Evolutionary conservation across 1,140 invertebrate genomes (phyloP).

Genomic region (Drosophila ohnishii): DNA sequence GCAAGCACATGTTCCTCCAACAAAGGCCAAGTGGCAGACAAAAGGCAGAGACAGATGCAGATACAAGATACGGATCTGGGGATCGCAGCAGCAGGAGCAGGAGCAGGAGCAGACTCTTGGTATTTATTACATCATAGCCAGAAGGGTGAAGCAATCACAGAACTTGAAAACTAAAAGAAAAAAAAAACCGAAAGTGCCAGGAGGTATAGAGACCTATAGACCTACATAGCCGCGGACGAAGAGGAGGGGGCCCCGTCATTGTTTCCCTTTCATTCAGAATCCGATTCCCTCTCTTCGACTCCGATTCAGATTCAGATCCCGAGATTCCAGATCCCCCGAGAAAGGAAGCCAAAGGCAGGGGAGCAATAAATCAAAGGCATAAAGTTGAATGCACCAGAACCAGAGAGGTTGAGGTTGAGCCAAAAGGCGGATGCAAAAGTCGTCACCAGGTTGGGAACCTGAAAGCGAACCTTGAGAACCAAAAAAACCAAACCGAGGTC

Average conservation of each 20-base stretch:
- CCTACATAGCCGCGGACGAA: slow-evolving; percentile 64
- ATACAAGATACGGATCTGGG: slow-evolving; percentile 51
- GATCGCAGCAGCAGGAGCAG: slow-evolving; percentile 25
- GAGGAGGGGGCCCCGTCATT: slow-evolving; percentile 39
- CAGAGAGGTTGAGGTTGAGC: slow-evolving; percentile 31
- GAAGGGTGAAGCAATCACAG: slow-evolving; percentile 61
- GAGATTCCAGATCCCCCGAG: slow-evolving; percentile 39
- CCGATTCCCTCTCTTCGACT: slow-evolving; percentile 4
- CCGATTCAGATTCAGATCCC: slow-evolving; percentile 21
- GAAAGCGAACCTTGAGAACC: slow-evolving; percentile 61
- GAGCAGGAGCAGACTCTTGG: slow-evolving; percentile 9
- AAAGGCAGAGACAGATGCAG: slow-evolving; percentile 26
- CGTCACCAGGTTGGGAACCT: slow-evolving; percentile 69
- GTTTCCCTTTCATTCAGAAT: slow-evolving; percentile 76
- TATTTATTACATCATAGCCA: slow-evolving; percentile 76
- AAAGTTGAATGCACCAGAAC: slow-evolving; percentile 79
- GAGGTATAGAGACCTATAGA: slow-evolving; percentile 71
- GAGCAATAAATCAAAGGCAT: slow-evolving; percentile 79
- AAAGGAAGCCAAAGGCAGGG: slow-evolving; percentile 40
- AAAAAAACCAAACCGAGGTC: slow-evolving; percentile 29
- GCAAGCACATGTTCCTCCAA: slow-evolving; percentile 71
- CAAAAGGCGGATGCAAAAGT: slow-evolving; percentile 74
- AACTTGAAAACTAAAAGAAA: slow-evolving; percentile 72
- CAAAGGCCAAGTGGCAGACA: slow-evolving; percentile 24
- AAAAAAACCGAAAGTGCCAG: slow-evolving; percentile 72